Conservation (phyloP, 2,797 vertebrate genomes). For the Phaenicophaeus curvirostris region DNA sequence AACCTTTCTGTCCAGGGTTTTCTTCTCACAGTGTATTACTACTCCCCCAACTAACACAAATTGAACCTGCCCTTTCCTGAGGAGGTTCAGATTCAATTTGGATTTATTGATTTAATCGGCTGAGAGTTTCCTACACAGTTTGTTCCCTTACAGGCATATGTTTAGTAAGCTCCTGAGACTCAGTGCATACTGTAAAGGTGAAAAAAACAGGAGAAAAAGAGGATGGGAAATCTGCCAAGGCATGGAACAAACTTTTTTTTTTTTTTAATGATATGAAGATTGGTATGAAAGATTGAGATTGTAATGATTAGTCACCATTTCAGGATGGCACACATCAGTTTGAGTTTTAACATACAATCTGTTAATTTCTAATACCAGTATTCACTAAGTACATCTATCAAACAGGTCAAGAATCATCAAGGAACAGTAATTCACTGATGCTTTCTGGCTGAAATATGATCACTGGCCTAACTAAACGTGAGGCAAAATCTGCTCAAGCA, state of each 20-base stretch:
- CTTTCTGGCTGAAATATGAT: background rate
- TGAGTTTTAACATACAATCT: background rate
- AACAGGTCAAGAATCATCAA: background rate
- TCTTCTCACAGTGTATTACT: background rate
- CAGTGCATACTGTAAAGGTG: background rate
- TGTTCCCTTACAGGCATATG: background rate
- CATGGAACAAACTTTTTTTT: background rate
- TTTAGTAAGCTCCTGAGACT: background rate
- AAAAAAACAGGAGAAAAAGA: fast-evolving
- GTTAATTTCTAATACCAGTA: background rate
- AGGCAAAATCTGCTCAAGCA: background rate
- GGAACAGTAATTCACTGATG: background rate
- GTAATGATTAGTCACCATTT: background rate
- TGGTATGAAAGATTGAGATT: background rate
- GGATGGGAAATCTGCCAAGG: background rate
- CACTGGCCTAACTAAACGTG: background rate
- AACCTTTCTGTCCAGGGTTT: background rate
- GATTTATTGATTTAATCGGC: background rate
- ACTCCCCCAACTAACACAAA: background rate
- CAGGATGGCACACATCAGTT: background rate
- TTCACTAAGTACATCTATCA: background rate
- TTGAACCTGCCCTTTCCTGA: background rate
- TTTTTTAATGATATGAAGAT: background rate
- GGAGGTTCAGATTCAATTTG: conserved; percentile 13
- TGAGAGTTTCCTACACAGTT: background rate